These are phyloP conservation scores for Solenodon paradoxus DNA, from an alignment of 2,113 vertebrate species.

Conservation along the genomic window DNA sequence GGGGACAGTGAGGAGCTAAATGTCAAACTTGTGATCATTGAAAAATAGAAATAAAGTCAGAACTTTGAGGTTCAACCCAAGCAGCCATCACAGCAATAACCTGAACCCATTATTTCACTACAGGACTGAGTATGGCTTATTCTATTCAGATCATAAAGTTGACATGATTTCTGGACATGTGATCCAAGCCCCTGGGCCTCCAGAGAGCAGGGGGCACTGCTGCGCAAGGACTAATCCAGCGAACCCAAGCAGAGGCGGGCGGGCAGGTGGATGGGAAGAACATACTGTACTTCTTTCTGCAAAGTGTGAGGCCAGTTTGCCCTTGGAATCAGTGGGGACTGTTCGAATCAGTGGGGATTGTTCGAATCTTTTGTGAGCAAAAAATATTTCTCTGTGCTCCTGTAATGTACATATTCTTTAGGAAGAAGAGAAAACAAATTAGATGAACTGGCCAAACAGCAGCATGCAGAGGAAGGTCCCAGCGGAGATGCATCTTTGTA, in stretches of 20 bases:
- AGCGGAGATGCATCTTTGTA: too few species aligned
- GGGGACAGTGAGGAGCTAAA: too few species aligned
- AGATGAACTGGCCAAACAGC: neutral
- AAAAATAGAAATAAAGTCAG: neutral
- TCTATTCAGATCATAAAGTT: slow-evolving; percentile 42
- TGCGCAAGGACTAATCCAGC: too few species aligned
- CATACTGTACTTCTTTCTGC: neutral
- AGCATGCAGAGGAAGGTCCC: too few species aligned
- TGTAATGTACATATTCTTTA: neutral
- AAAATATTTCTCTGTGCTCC: neutral
- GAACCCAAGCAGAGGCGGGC: neutral
- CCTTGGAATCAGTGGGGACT: neutral
- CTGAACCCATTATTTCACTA: slow-evolving; percentile 47
- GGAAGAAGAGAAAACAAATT: slow-evolving; percentile 3
- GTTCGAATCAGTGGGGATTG: too few species aligned
- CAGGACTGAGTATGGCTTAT: slow-evolving; percentile 40
- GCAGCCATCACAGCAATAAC: neutral
- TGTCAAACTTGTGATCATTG: neutral
- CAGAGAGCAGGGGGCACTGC: neutral
- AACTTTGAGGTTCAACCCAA: neutral
- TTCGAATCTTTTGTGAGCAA: too few species aligned
- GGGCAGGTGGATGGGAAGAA: neutral
- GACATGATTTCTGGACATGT: slow-evolving; percentile 34
- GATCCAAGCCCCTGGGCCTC: neutral
- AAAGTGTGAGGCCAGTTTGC: neutral